Percentiles rank a stretch among this genome's conserved stretches.
Evolutionary conservation across 2,888 invertebrate species (phyloP).

Genomic region (Choreutis nemorana): DNA sequence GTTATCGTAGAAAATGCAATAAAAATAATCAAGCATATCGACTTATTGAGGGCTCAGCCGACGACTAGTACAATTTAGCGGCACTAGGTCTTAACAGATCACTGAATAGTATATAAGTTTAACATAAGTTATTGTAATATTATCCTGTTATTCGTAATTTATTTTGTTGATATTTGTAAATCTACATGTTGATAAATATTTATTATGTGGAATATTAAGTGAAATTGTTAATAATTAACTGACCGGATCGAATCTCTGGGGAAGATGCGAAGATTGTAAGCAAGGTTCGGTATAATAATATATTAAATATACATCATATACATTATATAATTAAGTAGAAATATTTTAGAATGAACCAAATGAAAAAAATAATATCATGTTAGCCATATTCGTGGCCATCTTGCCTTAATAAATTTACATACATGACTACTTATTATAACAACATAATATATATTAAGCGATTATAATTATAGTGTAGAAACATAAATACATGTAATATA

Average conservation of each 20-base stretch:
- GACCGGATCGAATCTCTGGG: slow-evolving; percentile 40
- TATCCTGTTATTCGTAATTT: slow-evolving; percentile 67
- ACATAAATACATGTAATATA: slow-evolving; percentile 1
- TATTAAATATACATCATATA: slow-evolving; percentile 52
- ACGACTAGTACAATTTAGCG: slow-evolving; percentile 58
- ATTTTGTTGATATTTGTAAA: slow-evolving; percentile 68
- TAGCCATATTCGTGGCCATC: slow-evolving; percentile 60
- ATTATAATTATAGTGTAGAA: slow-evolving; percentile 3
- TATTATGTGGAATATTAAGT: slow-evolving; percentile 55
- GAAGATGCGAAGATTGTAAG: slow-evolving; percentile 23
- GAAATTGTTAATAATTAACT: slow-evolving; percentile 60
- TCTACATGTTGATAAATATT: slow-evolving; percentile 66
- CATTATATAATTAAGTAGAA: slow-evolving; percentile 44
- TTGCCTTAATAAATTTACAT: slow-evolving; percentile 41
- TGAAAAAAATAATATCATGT: slow-evolving; percentile 32
- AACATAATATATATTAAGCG: slow-evolving; percentile 4
- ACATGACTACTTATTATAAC: slow-evolving; percentile 15
- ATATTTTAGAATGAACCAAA: slow-evolving; percentile 39
- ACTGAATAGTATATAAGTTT: slow-evolving; percentile 42
- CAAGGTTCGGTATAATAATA: slow-evolving; percentile 40
- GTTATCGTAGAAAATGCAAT: too few species aligned
- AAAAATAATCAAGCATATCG: too few species aligned
- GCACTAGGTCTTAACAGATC: slow-evolving; percentile 40
- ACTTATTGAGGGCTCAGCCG: slow-evolving; percentile 21
- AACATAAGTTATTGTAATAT: slow-evolving; percentile 55